Base-by-base conservation (phyloP, 2,888 invertebrate genomes). In the Chloromyia formosa region DNA sequence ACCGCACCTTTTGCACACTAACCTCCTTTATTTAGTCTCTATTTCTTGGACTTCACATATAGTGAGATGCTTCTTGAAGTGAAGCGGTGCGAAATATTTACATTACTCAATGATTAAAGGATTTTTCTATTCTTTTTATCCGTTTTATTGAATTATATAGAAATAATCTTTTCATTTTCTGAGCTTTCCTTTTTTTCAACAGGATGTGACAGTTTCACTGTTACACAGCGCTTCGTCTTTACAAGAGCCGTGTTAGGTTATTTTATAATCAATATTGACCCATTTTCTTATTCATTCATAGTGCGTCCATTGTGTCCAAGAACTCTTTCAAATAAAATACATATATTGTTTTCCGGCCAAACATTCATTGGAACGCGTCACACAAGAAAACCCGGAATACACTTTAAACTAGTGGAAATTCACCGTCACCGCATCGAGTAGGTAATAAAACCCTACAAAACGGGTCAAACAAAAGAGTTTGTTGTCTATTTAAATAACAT, bases 401-500 rank as follows among this genome's bases (percentile, higher is more conserved):
- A 42, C 42, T 42, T 42, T 5, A 12, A 42, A 42, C 12, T 10
- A 49, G 2, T 35, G 49, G 10, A 49, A 49, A 49, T 49, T n/a
- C 27, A 7, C 27, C 27, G 7, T 35, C 27, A 35, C 7, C 27
- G 7, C 7, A 35, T 35, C 49, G 14, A 2, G 12, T 49, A 49
- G 5, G 3, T 12, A 49, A n/a, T 5, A 49, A n/a, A 12, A 49
- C 12, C 16, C 49, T 49, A 49, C 49, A 49, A 49, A 49, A 49
- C 16, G 49, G 49, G 49, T 49, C 49, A 49, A n/a, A 49, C 27
- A 35, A 35, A 23, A 22, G 14, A 16, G 23, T 12, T 60, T 14
- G 14, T 60, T 60, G 60, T 62, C 62, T 40, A 62, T 10, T 40
- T 23, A 62, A 62, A 35, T 27, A 62, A 62, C 4, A 62, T 23